These are phyloP conservation scores for Agrochola litura DNA, from an alignment of 2,888 invertebrate species.

Conservation along the genomic window DNA sequence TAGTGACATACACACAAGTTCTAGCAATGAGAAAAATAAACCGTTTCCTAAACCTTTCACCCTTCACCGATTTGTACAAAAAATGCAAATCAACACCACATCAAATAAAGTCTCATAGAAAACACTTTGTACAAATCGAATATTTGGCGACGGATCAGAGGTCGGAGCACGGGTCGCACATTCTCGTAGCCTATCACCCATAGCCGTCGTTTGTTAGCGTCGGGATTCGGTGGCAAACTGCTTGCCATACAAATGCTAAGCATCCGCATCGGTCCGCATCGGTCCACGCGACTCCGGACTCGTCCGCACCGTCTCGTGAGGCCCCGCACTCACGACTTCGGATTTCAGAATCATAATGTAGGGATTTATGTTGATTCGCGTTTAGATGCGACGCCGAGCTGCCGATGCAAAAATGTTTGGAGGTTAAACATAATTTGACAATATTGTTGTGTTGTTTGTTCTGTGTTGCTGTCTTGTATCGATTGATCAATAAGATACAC, in stretches of 20 bases:
- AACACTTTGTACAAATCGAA: slow-evolving; percentile 68
- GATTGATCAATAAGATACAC: slow-evolving; percentile 19
- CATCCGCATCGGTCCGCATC: slow-evolving; percentile 55
- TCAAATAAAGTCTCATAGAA: slow-evolving; percentile 67
- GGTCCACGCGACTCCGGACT: slow-evolving; percentile 38
- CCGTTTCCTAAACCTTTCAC: slow-evolving; percentile 4
- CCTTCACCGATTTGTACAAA: slow-evolving; percentile 42
- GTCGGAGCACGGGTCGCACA: slow-evolving; percentile 64
- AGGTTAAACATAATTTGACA: slow-evolving; percentile 55
- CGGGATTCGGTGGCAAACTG: slow-evolving; percentile 68
- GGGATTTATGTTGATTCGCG: slow-evolving; percentile 71
- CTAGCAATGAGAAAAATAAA: background rate
- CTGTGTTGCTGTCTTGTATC: slow-evolving; percentile 23
- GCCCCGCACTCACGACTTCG: slow-evolving; percentile 48
- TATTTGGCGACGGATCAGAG: slow-evolving; percentile 62
- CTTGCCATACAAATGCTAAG: slow-evolving; percentile 75
- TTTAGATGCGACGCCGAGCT: slow-evolving; percentile 56
- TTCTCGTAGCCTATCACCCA: slow-evolving; percentile 60
- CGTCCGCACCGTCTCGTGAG: slow-evolving; percentile 66
- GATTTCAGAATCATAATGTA: slow-evolving; percentile 64
- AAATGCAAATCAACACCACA: slow-evolving; percentile 63
- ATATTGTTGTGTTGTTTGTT: slow-evolving; percentile 60
- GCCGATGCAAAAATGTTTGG: slow-evolving; percentile 46
- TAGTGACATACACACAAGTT: background rate
- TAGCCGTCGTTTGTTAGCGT: slow-evolving; percentile 68